These are phyloP conservation scores for Hyles euphorbiae DNA, from an alignment of 1,140 invertebrate species.

Conservation along the genomic window DNA sequence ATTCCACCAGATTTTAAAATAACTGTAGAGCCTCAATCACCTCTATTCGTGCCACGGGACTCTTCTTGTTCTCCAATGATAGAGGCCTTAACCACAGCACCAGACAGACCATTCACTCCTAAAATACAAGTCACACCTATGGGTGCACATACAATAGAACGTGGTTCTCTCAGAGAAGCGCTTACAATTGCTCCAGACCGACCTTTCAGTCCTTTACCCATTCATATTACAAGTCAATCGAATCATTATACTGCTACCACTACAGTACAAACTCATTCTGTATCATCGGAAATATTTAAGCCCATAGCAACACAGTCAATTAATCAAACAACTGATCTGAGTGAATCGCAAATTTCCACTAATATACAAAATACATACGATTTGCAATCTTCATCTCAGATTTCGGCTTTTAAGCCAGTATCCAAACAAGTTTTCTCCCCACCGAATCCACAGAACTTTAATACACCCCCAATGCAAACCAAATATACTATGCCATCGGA, in stretches of 20 bases:
- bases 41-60: slow-evolving; percentile 46
- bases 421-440: slow-evolving; percentile 59
- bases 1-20: slow-evolving; percentile 78
- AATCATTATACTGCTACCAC: slow-evolving; percentile 35
- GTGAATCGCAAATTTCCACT: slow-evolving; percentile 38
- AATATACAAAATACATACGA: slow-evolving; percentile 56
- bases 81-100: slow-evolving; percentile 81
- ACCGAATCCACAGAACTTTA: slow-evolving; percentile 30
- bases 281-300: slow-evolving; percentile 35
- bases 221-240: slow-evolving; percentile 35
- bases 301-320: slow-evolving; percentile 43
- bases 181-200: slow-evolving; percentile 83
- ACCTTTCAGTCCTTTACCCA: slow-evolving; percentile 73
- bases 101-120: slow-evolving; percentile 79
- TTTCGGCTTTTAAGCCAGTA: slow-evolving; percentile 69
- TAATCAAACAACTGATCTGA: slow-evolving; percentile 32
- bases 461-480: neutral
- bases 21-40: slow-evolving; percentile 67
- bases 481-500: slow-evolving; percentile 25
- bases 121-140: slow-evolving; percentile 28
- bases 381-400: slow-evolving; percentile 54
- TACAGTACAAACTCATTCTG: slow-evolving; percentile 29
- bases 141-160: slow-evolving; percentile 31
- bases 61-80: slow-evolving; percentile 79
- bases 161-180: slow-evolving; percentile 79